phyloP scores from a whole-genome alignment of 2,797 vertebrate species.

The Microtus agrestis region DNA sequence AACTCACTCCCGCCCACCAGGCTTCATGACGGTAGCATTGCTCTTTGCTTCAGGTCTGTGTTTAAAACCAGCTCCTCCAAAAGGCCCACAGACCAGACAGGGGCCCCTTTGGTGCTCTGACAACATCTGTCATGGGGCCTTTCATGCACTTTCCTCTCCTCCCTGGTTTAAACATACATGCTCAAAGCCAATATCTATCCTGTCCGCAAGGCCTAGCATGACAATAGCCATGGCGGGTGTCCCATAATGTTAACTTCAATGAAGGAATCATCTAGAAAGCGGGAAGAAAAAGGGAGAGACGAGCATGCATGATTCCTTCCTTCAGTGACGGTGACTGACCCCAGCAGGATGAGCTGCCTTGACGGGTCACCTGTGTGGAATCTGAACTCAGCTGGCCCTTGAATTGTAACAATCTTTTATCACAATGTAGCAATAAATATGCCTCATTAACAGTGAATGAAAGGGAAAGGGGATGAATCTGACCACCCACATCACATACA shows the following conservation, averaged over 20 bases:
- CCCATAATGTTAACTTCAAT: not conserved
- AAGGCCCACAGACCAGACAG: not conserved
- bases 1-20: not conserved
- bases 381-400: not conserved
- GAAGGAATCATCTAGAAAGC: slow-evolving; percentile 35
- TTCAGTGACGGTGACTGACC: not conserved
- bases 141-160: not conserved
- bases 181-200: not conserved
- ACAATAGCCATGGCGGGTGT: not conserved
- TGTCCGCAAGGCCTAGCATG: not conserved
- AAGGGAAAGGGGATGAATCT: not conserved
- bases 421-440: not conserved
- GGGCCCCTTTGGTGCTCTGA: not conserved
- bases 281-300: not conserved
- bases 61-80: not conserved
- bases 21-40: not conserved
- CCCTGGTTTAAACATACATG: not conserved
- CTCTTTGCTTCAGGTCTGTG: slow-evolving; percentile 3
- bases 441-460: not conserved
- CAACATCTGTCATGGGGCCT: not conserved
- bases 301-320: not conserved
- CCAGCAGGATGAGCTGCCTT: not conserved
- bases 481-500: not conserved
- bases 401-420: not conserved
- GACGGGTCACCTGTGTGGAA: not conserved